Evolutionary conservation across 1,140 invertebrate species (phyloP).

Genomic region (Eufriesea mexicana): DNA sequence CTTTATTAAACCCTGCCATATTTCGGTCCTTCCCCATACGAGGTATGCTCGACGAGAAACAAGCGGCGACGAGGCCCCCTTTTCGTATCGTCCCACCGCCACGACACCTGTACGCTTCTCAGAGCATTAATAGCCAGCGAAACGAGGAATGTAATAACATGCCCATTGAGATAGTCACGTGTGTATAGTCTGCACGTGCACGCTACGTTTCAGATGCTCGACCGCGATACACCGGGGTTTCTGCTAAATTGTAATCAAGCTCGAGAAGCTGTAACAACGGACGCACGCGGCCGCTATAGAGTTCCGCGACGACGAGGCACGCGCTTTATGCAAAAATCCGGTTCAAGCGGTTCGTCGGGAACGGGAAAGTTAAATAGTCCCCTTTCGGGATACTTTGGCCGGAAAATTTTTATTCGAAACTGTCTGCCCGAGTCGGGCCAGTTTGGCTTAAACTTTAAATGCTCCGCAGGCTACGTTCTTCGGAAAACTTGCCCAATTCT

Average conservation of each 20-base stretch:
- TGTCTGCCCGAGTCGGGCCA: not conserved
- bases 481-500: not conserved
- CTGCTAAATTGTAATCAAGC: constrained; percentile 1
- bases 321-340: constrained; percentile 4
- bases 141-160: constrained; percentile 37
- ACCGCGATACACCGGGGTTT: not conserved
- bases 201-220: not conserved
- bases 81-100: not conserved
- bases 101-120: constrained; percentile 25
- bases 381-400: not conserved
- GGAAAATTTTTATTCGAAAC: constrained; percentile 32
- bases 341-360: not conserved
- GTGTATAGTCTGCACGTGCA: not conserved
- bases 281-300: not conserved
- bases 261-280: not conserved
- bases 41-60: constrained; percentile 15
- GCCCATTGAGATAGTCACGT: constrained; percentile 7
- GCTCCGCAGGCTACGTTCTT: not conserved
- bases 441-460: not conserved
- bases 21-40: constrained; percentile 31
- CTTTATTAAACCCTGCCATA: constrained; percentile 47
- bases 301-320: not conserved
- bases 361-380: constrained; percentile 10
- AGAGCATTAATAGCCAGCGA: constrained; percentile 18
- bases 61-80: not conserved